A percentile compares a stretch with the other conserved stretches of the same genome.
These are phyloP conservation scores for Trichogramma evanescens DNA, from an alignment of 2,888 invertebrate species.

Conservation along the genomic window DNA sequence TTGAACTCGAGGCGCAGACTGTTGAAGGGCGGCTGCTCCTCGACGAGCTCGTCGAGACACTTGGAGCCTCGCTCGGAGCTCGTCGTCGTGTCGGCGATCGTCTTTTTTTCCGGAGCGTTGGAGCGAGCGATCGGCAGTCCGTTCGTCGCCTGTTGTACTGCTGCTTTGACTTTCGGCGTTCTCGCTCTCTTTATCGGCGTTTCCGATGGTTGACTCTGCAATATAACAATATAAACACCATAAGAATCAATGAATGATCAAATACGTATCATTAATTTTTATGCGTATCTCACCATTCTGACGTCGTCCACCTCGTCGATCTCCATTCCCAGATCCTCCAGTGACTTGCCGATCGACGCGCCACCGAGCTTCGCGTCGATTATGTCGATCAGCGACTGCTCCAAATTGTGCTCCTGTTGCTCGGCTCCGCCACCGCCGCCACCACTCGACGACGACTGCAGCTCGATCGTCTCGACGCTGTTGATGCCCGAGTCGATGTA, in stretches of 20 bases:
- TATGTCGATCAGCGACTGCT: conserved; percentile 41
- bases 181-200: background rate
- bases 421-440: background rate
- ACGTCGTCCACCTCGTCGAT: conserved; percentile 14
- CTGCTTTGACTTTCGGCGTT: background rate
- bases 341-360: conserved; percentile 27
- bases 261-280: too few species aligned
- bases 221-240: too few species aligned
- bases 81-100: background rate
- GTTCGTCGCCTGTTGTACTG: conserved; percentile 16
- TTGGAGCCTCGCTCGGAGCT: conserved; percentile 4
- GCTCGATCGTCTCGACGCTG: conserved; percentile 44
- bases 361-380: conserved; percentile 44
- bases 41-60: conserved; percentile 6
- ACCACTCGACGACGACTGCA: conserved; percentile 26
- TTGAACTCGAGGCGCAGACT: conserved; percentile 15
- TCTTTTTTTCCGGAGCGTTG: background rate
- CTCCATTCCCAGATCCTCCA: conserved; percentile 28
- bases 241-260: too few species aligned
- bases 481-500: conserved; percentile 44
- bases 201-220: background rate
- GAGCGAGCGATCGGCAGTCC: background rate
- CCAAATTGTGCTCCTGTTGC: conserved; percentile 37
- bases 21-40: conserved; percentile 11
- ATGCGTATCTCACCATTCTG: conserved; percentile 1